Evolutionary conservation across 2,888 invertebrate species (phyloP).

Genomic region (Podabrus alpinus): DNA sequence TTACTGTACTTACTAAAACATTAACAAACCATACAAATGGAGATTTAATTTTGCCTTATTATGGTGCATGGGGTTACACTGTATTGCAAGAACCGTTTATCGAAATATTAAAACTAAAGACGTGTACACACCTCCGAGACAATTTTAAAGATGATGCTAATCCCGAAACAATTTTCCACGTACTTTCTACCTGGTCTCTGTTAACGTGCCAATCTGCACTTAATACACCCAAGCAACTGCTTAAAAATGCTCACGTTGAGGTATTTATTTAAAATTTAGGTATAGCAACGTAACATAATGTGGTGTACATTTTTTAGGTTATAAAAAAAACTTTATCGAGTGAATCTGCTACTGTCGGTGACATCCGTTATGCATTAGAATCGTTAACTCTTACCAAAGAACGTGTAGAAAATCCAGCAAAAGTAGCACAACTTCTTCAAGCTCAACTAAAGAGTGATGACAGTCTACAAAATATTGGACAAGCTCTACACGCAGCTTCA

Average conservation of each 20-base stretch:
- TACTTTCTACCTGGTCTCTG: slow-evolving; percentile 44
- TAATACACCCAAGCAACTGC: slow-evolving; percentile 34
- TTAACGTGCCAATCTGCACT: slow-evolving; percentile 44
- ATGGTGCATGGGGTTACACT: slow-evolving; percentile 74
- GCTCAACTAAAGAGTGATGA: slow-evolving; percentile 85
- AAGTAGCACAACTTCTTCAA: slow-evolving; percentile 73
- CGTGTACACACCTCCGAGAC: slow-evolving; percentile 49
- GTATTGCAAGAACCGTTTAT: slow-evolving; percentile 66
- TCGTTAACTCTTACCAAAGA: slow-evolving; percentile 71
- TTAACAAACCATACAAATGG: slow-evolving; percentile 46
- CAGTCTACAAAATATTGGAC: slow-evolving; percentile 73
- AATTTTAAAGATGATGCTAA: slow-evolving; percentile 42
- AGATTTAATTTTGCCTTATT: slow-evolving; percentile 71
- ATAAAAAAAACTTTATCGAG: slow-evolving; percentile 65
- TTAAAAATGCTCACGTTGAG: slow-evolving; percentile 49
- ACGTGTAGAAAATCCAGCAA: slow-evolving; percentile 65
- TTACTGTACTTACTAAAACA: slow-evolving; percentile 42
- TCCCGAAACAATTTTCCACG: slow-evolving; percentile 45
- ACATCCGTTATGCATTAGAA: slow-evolving; percentile 75
- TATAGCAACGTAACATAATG: background rate
- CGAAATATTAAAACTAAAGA: slow-evolving; percentile 58
- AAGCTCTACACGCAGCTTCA: slow-evolving; percentile 82
- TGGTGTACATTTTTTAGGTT: background rate
- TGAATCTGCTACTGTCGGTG: slow-evolving; percentile 68
- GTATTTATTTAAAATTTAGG: slow-evolving; percentile 51